Evolutionary conservation across 2,888 invertebrate genomes (phyloP).

Genomic region (Megaustenia siamemsis): DNA sequence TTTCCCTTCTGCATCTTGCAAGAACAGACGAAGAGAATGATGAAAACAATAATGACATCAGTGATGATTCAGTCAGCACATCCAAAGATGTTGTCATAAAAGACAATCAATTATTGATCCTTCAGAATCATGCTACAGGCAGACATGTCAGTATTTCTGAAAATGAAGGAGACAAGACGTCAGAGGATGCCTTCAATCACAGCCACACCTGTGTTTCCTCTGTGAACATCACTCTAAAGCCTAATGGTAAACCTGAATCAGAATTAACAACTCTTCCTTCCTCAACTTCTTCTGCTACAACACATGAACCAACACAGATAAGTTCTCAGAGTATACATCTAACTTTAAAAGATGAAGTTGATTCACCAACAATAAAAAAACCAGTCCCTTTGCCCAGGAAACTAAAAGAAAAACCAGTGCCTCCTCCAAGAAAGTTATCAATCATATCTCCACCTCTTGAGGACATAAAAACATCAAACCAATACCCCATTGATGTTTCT

Average conservation of each 20-base stretch:
- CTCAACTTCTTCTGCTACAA: neutral
- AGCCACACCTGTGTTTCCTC: neutral
- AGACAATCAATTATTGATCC: neutral
- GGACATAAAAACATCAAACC: neutral
- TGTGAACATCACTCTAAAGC: neutral
- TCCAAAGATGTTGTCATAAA: neutral
- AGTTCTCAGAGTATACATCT: neutral
- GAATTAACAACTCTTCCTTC: conserved; percentile 14
- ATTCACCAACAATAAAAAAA: neutral
- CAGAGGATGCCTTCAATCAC: neutral
- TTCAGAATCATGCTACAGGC: neutral
- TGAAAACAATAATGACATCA: conserved; percentile 47
- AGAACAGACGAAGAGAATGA: conserved; percentile 25
- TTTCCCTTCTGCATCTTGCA: conserved; percentile 6
- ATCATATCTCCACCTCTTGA: neutral
- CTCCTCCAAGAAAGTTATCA: conserved; percentile 27
- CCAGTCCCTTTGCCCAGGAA: conserved; percentile 40
- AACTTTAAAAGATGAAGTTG: neutral
- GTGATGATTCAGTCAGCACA: conserved; percentile 16
- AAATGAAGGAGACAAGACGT: neutral
- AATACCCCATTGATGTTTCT: neutral
- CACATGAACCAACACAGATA: neutral
- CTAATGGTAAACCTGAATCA: neutral
- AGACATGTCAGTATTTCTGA: neutral
- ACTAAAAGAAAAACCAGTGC: conserved; percentile 32